Percentiles rank a stretch among this genome's conserved stretches.
Evolutionary conservation across 2,888 invertebrate species (phyloP).

Genomic region (Machimus atricapillus): DNA sequence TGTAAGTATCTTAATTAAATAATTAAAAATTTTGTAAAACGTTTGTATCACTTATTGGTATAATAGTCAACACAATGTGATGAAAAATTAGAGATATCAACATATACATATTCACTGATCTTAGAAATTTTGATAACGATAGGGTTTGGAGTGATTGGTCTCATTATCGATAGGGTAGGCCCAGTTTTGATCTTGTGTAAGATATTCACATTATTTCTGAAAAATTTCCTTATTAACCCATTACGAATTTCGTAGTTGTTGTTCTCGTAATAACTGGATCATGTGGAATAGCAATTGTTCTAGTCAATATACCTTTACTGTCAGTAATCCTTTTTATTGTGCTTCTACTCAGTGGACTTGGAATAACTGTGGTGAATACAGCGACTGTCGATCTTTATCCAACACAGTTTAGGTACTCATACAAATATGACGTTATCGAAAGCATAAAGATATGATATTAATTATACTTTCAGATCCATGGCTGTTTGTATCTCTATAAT

Average conservation of each 20-base stretch:
- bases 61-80: conserved; percentile 45
- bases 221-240: not conserved
- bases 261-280: conserved; percentile 51
- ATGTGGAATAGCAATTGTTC: conserved; percentile 51
- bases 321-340: conserved; percentile 53
- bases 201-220: not conserved
- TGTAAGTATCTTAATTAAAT: not conserved
- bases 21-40: not conserved
- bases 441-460: not conserved
- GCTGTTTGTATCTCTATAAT: conserved; percentile 65
- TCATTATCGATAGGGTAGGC: conserved; percentile 53
- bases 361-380: conserved; percentile 55
- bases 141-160: conserved; percentile 55
- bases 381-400: conserved; percentile 58
- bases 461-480: conserved; percentile 61
- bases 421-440: not conserved
- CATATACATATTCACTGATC: conserved; percentile 53
- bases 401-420: conserved; percentile 55
- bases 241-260: conserved; percentile 47
- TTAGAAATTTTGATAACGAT: conserved; percentile 54
- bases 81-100: conserved; percentile 54
- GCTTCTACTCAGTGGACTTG: conserved; percentile 53
- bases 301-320: conserved; percentile 52
- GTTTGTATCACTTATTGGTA: not conserved
- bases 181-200: conserved; percentile 54